Base-by-base conservation (phyloP, 2,888 invertebrate species). In the Phengaris alcon region DNA sequence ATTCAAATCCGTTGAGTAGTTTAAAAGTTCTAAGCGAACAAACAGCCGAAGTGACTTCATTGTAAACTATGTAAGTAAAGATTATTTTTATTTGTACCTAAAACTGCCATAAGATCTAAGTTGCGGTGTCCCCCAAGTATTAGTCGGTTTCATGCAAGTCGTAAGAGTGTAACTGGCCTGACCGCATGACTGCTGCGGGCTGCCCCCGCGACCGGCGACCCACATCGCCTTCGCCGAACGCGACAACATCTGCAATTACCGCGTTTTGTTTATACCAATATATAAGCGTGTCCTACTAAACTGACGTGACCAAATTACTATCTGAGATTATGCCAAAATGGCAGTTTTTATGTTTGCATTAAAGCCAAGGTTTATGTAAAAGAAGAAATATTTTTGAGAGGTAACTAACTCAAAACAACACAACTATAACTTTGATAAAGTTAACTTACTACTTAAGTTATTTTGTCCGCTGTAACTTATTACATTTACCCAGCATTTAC, bases 181-280 rank as follows among this genome's bases (percentile, higher is more conserved):
- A 35, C 35, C 48, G 48, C 48, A 0, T 48, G 48, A 7, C 7
- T 3, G 15, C 7, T 6, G 55, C 15, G 22, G 22, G 22, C 22
- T 22, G 22, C 22, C 22, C 15, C 15, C 0, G 55, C 15, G 8
- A 2, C 8, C 15, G 7, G 22, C 59, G 59, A 59, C 59, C 22
- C 59, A 59, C 59, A 59, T 59, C 22, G 59, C 22, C 10, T 59
- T 59, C 22, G 15, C 22, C 15, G 59, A 59, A 59, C 44, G 68
- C 35, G 68, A 68, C 46, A 68, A 68, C 68, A 46, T 68, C 68
- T 44, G 46, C 46, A 44, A 68, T 68, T 68, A 68, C 3, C 35
- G 68, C 68, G 7, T 44, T 46, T 44, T 44, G 68, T 6, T 55
- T 12, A 9, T 12, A n/a, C 12, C 59, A 22, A 59, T 59, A 59